These are phyloP conservation scores for Teleiodes luculella DNA, from an alignment of 2,888 invertebrate genomes.

Conservation along the genomic window DNA sequence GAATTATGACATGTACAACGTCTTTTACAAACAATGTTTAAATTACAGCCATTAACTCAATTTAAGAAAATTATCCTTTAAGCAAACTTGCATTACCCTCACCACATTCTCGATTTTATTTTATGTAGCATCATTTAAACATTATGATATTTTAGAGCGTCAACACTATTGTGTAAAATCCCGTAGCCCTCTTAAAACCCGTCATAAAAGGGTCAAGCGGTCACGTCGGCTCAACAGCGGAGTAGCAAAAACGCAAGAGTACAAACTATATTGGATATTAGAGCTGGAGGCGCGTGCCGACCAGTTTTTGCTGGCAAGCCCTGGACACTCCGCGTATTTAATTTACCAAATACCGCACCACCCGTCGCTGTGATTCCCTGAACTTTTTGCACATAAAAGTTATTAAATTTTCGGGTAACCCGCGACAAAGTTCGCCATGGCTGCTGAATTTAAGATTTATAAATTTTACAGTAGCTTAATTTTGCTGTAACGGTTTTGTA, in stretches of 20 bases:
- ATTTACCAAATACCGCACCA: slow-evolving; percentile 44
- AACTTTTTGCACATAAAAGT: slow-evolving; percentile 15
- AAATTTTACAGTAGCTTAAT: background rate
- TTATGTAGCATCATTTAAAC: too few relatives aligned
- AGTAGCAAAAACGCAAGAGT: slow-evolving; percentile 62
- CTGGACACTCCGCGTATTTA: slow-evolving; percentile 46
- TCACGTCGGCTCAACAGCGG: slow-evolving; percentile 46
- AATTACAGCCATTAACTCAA: background rate
- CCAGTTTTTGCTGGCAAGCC: slow-evolving; percentile 47
- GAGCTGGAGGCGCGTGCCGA: slow-evolving; percentile 70
- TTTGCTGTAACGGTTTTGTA: background rate
- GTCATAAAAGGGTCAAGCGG: slow-evolving; percentile 73
- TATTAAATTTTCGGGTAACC: slow-evolving; percentile 15
- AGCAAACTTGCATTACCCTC: background rate
- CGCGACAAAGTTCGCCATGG: slow-evolving; percentile 1
- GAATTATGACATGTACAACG: slow-evolving; percentile 1
- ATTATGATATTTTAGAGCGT: background rate
- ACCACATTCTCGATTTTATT: too few relatives aligned
- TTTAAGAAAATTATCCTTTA: background rate
- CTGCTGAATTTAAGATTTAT: background rate
- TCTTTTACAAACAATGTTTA: background rate
- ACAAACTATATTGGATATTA: slow-evolving; percentile 76
- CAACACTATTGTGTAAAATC: background rate
- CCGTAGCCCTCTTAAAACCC: slow-evolving; percentile 31
- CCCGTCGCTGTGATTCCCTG: slow-evolving; percentile 17